Base-by-base conservation (phyloP, 2,797 vertebrate genomes). In the Vireo griseus region DNA sequence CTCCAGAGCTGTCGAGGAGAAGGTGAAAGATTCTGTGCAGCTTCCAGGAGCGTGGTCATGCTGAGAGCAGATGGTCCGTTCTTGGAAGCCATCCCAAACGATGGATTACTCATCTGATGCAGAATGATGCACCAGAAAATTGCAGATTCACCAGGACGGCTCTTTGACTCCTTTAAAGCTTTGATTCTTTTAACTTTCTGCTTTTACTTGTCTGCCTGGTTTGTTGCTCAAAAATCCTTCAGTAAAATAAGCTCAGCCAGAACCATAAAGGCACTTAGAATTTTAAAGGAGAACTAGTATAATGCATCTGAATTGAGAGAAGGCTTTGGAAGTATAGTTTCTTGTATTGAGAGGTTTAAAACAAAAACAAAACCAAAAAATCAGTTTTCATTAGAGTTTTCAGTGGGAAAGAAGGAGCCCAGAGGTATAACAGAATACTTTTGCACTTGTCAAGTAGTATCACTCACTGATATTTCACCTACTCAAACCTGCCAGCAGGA, bases 121-220 rank as follows among this genome's bases (percentile, higher is more conserved):
- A 93, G 75, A 96, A 95, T 80, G 94, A 96, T 97, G 71, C 94
- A 86, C 94, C 67, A 90, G 96, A 96, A 97, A 96, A 96, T 89
- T 89, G 76, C 89, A 57, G 86, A 77, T 96, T 97, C 91, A 42
- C 55, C 6, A 19, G 90, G 88, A 93, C 80, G 2, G 17, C 84
- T 90, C 73, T 93, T 69, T 80, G 96, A 78, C 72, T 95, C 80
- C 45, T 58, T 94, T 63, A 80, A 94, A 92, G 69, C 84, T 85
- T 91, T 44, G 61, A 62, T 29, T 66, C n/a, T 74, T 88, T 84
- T 54, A 80, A 28, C 51, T 86, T 76, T 16, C 19, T 2, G 4
- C 16, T 39, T 68, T 81, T 88, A 42, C 33, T 85, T 50, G 19
- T 35, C 37, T 85, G 31, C 47, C 65, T 81, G 63, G 39, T 84